phyloP scores from a whole-genome alignment of 2,113 vertebrate genomes.

The Ia io region DNA sequence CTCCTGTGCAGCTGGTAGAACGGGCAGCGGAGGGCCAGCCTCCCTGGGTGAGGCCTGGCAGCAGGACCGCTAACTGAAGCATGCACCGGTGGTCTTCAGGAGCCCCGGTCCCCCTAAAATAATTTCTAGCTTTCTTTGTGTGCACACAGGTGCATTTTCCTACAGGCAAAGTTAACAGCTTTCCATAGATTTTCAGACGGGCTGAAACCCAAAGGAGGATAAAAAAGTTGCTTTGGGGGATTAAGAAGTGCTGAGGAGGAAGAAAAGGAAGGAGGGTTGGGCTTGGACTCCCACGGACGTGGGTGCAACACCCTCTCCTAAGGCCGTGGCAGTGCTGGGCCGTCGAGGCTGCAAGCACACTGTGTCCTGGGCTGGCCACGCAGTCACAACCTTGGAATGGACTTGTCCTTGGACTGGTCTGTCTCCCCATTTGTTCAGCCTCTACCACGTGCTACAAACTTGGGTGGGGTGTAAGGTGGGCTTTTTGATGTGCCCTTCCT shows the following conservation, averaged over 20 bases:
- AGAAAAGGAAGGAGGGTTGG: not conserved
- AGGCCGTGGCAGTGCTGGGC: not conserved
- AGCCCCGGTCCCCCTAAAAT: not conserved
- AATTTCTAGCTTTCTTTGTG: not conserved
- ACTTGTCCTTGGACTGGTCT: not conserved
- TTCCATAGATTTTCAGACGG: not conserved
- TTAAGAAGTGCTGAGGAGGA: not conserved
- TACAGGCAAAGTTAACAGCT: not conserved
- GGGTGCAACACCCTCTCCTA: not conserved
- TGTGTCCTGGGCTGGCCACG: not conserved
- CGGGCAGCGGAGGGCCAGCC: not conserved
- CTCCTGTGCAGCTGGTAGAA: not conserved
- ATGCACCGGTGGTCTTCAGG: not conserved
- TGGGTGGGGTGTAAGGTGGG: accelerated
- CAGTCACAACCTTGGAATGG: not conserved
- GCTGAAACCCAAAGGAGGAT: not conserved
- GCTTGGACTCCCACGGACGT: not conserved
- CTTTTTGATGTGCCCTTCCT: not conserved
- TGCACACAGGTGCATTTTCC: not conserved
- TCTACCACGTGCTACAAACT: not conserved
- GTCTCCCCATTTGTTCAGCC: not conserved
- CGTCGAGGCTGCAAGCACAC: not conserved
- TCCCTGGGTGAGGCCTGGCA: not conserved
- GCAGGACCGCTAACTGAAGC: no score
- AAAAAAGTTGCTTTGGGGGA: not conserved